phyloP scores from a whole-genome alignment of 2,797 vertebrate species.

The Myoxocephalus aenaeus region DNA sequence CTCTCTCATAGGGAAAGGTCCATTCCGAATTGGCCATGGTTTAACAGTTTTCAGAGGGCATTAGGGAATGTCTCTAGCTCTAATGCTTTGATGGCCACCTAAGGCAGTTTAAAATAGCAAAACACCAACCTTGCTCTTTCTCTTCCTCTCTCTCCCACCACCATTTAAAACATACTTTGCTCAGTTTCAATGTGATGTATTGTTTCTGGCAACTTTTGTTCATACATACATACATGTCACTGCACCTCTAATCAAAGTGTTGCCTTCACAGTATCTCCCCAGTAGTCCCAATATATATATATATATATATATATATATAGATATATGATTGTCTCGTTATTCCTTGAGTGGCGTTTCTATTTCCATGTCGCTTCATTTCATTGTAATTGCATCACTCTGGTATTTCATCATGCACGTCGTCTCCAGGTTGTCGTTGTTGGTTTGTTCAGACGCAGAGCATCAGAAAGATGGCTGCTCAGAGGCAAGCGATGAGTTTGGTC shows the following conservation, averaged over 20 bases:
- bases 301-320: neutral
- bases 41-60: conserved; percentile 50
- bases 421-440: conserved; percentile 41
- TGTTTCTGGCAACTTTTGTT: neutral
- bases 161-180: neutral
- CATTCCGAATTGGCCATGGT: conserved; percentile 49
- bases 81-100: conserved; percentile 49
- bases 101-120: conserved; percentile 54
- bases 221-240: conserved; percentile 6
- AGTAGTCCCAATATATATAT: neutral
- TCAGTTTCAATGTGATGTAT: neutral
- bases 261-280: conserved; percentile 1
- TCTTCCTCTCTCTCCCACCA: neutral
- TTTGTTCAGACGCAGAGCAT: conserved; percentile 41
- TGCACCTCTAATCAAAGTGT: neutral
- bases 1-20: conserved; percentile 20
- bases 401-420: conserved; percentile 60
- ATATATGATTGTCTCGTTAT: conserved; percentile 12
- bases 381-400: conserved; percentile 66
- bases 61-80: conserved; percentile 38
- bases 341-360: conserved; percentile 17
- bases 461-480: conserved; percentile 15
- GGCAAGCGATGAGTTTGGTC: conserved; percentile 18
- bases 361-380: conserved; percentile 57
- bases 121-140: conserved; percentile 25